Conservation (phyloP, 2,113 vertebrate genomes). For the Odocoileus virginianus region DNA sequence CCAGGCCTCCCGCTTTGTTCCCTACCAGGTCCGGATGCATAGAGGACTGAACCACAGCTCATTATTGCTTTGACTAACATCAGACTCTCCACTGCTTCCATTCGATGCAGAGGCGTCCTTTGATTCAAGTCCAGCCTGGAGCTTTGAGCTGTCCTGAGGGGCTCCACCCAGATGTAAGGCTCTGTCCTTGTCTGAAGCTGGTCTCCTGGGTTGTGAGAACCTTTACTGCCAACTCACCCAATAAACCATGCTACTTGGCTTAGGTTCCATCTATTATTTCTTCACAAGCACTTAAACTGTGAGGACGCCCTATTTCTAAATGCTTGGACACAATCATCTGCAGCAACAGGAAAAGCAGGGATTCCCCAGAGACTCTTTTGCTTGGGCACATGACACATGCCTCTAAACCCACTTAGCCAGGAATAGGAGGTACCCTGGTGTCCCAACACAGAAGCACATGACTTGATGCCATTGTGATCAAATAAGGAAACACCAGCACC, state of each 20-base stretch:
- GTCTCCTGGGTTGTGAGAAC: background rate
- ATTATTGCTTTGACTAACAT: background rate
- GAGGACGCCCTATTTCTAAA: background rate
- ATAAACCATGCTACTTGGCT: background rate
- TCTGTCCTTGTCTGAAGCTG: background rate
- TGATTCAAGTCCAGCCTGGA: background rate
- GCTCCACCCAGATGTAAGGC: background rate
- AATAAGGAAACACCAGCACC: background rate
- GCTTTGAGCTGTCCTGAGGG: background rate
- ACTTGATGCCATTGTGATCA: constrained; percentile 13
- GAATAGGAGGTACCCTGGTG: background rate
- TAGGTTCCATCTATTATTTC: background rate
- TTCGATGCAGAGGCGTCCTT: background rate
- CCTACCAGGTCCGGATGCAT: background rate
- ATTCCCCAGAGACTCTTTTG: background rate
- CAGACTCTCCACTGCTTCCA: background rate
- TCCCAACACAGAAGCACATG: background rate
- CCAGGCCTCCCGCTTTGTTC: too few species aligned
- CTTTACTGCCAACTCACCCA: background rate
- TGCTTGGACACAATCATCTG: background rate
- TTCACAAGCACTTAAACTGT: background rate
- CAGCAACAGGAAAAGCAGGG: background rate
- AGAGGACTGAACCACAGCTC: background rate
- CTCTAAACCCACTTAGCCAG: background rate
- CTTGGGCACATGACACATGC: background rate